Evolutionary conservation across 2,888 invertebrate species (phyloP), one percentile per base, ranked within the genome.

Genomic region (Tricholauxania praeusta): DNA sequence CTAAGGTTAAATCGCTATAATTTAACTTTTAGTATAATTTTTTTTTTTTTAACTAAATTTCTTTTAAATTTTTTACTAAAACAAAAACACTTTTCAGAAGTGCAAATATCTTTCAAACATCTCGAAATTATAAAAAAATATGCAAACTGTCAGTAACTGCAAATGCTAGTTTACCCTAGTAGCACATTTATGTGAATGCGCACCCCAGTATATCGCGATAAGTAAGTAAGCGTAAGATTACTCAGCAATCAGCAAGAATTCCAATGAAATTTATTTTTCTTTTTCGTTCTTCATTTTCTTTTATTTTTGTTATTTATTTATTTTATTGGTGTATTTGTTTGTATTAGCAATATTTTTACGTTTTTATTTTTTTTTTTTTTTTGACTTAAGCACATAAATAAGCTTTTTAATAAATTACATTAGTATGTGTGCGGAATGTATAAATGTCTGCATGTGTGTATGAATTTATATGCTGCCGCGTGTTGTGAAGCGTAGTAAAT

Each of bases 341-440:
- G 48, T 60, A n/a, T 71, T 51, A 49, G 19, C 53, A 39, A 28
- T 7, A 7, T 52, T 65, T 57, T 47, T 15, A 10, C n/a, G n/a
- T 22, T 22, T 22, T 1, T 22, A 2, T 22, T 22, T 22, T 22
- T 22, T 3, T 28, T 28, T 28, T 66, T 17, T 71, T 72, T 71
- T 72, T 72, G 77, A 75, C 74, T 75, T 75, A 72, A 74, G 71
- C 77, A 76, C 76, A 78, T 77, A 79, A 77, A 79, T 78, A 74
- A 76, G 75, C 76, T 76, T 79, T 64, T 77, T 79, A 78, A 80
- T 81, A 79, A 82, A 83, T 82, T 79, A 79, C 75, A 75, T 77
- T 72, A 72, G 74, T 75, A 53, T 64, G 28, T 57, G 49, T 59
- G 69, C 66, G 8, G 57, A 15, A n/a, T 72, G 57, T 73, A n/a